Evolutionary conservation across 2,888 invertebrate species (phyloP), one percentile per base, ranked within the genome.

Genomic region (Clepsis dumicolana): DNA sequence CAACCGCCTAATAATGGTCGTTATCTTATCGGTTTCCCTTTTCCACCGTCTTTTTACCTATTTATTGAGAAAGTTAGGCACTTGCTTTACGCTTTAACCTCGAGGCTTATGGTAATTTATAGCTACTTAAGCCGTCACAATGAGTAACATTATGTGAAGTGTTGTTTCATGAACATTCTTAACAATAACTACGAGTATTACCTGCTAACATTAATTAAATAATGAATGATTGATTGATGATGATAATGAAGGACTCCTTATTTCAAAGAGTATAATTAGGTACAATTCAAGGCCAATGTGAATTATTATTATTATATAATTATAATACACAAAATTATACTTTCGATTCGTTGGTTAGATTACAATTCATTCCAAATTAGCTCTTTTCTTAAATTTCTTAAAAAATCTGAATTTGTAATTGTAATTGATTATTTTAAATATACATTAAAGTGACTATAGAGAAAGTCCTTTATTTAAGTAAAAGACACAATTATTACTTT

Each of bases 11-110:
- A 50, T 54, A 32, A 60, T 44, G 32, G 54, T 56, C 64, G 44
- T 38, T 64, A 54, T 44, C 44, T 44, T 41, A 54, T 64, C 41
- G 35, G 16, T 35, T 54, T 64, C 21, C 54, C 32, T 44, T n/a
- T 32, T 64, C 24, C n/a, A n/a, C 29, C 44, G 18, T 60, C 44
- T 32, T 29, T 56, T 62, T 64, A 48, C 48, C 48, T 48, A 48
- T 48, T 48, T 56, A 64, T 64, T 56, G 32, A 14, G 56, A 64
- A 56, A 64, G 41, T 64, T 64, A 44, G 29, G n/a, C 29, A 29
- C n/a, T 38, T 21, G 48, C 48, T 48, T 21, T 21, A 4, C 21
- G 21, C 21, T 48, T 21, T 48, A 48, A 48, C 48, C 48, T 48
- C 48, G 48, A 8, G 48, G 48, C 21, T 48, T 48, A 48, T 48